Evolutionary conservation across 2,797 vertebrate species (phyloP), one percentile per base, ranked within the genome.

Genomic region (Macropodus opercularis): DNA sequence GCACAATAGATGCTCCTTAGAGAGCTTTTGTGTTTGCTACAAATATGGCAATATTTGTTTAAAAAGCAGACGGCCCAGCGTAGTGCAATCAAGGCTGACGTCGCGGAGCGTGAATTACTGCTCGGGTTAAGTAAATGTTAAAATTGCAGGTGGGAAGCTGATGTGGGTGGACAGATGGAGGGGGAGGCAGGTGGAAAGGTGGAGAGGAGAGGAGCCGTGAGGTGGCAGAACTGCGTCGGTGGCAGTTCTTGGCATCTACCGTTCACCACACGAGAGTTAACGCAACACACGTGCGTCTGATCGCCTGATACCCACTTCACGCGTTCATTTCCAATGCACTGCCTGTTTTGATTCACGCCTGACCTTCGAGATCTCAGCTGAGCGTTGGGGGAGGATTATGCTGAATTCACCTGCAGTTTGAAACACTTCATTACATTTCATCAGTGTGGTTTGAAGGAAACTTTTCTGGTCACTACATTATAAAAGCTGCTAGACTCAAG

Each of bases 141-240:
- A 62, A 69, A 77, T 36, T 47, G 53, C 61, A 70, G 70, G 69
- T 75, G 41, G 36, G 44, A 62, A 61, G 49, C 42, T 4, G 56
- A 72, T 17, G 75, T 79, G 69, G 75, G 77, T 3, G 34, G 51
- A 58, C 17, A 6, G 64, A 44, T 46, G 48, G 50, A 63, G 18
- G 62, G 29, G 50, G 40, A 27, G 35, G 13, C 57, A n/a, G 32
- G 70, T 44, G 27, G 44, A 51, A 47, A 40, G 60, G 43, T 24
- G 69, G 72, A 69, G 69, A n/a, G n/a, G n/a, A n/a, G n/a, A n/a
- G n/a, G n/a, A n/a, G n/a, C n/a, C n/a, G n/a, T n/a, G n/a, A n/a
- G n/a, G n/a, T n/a, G n/a, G n/a, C n/a, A n/a, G n/a, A n/a, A n/a
- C n/a, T n/a, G n/a, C n/a, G n/a, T n/a, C n/a, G n/a, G n/a, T n/a